phyloP scores from a whole-genome alignment of 2,888 invertebrate genomes.

The Drosophila mimetica region DNA sequence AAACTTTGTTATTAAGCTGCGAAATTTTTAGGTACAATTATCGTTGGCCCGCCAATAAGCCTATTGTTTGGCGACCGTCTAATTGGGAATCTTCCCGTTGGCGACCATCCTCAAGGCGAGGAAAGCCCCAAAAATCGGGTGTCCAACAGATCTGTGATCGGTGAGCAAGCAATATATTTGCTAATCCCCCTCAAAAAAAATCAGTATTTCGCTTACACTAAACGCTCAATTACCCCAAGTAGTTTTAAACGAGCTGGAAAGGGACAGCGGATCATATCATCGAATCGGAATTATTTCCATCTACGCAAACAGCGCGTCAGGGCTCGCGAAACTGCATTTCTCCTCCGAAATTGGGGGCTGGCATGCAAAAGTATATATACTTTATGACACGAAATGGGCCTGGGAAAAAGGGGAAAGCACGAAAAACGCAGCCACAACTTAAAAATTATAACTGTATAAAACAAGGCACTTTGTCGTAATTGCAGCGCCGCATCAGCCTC shows the following conservation, averaged over 20 bases:
- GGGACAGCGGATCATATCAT: constrained; percentile 23
- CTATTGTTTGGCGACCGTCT: constrained; percentile 4
- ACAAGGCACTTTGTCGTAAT: constrained; percentile 23
- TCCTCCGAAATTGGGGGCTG: constrained; percentile 24
- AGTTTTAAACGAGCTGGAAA: constrained; percentile 18
- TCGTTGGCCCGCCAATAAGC: constrained; percentile 24
- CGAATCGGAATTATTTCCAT: constrained; percentile 23
- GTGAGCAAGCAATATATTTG: constrained; percentile 1
- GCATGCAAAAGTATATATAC: constrained; percentile 21
- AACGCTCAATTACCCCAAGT: constrained; percentile 43
- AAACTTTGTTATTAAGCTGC: constrained; percentile 31
- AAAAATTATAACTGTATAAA: constrained; percentile 49
- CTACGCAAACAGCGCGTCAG: constrained; percentile 1
- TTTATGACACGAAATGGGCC: constrained; percentile 6
- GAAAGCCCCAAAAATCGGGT: constrained; percentile 12
- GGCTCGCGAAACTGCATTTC: constrained; percentile 10
- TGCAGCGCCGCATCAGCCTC: constrained; percentile 8
- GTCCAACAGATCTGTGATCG: background rate
- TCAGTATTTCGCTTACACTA: constrained; percentile 30
- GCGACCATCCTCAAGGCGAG: constrained; percentile 6
- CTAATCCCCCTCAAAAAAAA: background rate
- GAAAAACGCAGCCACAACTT: constrained; percentile 23
- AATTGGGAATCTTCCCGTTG: background rate
- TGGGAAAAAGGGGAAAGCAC: constrained; percentile 18
- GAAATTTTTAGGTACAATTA: constrained; percentile 40